Percentiles rank a stretch among this genome's conserved stretches.
phyloP scores from a whole-genome alignment of 1,140 invertebrate genomes.

The Drosophila novamexicana region DNA sequence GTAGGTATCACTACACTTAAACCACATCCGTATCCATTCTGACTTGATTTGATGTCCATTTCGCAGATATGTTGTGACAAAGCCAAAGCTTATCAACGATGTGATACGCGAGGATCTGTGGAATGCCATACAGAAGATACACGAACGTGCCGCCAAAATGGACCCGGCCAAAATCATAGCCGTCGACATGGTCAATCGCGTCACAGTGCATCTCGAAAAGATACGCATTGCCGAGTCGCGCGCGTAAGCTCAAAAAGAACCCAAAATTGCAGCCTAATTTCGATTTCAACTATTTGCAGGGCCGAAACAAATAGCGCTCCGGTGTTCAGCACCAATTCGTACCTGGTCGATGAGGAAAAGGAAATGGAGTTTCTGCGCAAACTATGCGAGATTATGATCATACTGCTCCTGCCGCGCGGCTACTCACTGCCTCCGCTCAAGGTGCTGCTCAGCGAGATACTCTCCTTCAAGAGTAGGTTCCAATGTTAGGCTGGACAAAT shows the following conservation, averaged over 20 bases:
- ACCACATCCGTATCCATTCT: not conserved
- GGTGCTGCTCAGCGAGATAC: constrained; percentile 92
- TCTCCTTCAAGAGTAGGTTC: constrained; percentile 91
- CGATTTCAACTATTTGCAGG: constrained; percentile 72
- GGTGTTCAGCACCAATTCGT: constrained; percentile 90
- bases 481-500: no score
- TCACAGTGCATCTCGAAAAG: constrained; percentile 94
- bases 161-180: constrained; percentile 93
- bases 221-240: constrained; percentile 90
- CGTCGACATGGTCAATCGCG: constrained; percentile 89
- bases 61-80: constrained; percentile 82
- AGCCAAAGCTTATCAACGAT: constrained; percentile 87
- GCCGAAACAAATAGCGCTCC: constrained; percentile 87
- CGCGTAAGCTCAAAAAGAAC: constrained; percentile 86
- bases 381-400: constrained; percentile 92
- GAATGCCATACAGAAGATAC: constrained; percentile 91
- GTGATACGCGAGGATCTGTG: constrained; percentile 92
- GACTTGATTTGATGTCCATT: not conserved
- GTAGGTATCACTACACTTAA: constrained; percentile 82
- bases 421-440: constrained; percentile 91
- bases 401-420: constrained; percentile 91
- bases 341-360: constrained; percentile 89
- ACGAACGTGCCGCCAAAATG: constrained; percentile 89
- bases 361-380: constrained; percentile 93
- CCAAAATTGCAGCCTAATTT: not conserved